A percentile compares a stretch with the other conserved stretches of the same genome.
These are phyloP conservation scores for Grallaria varia DNA, from an alignment of 2,113 vertebrate species.

Conservation along the genomic window DNA sequence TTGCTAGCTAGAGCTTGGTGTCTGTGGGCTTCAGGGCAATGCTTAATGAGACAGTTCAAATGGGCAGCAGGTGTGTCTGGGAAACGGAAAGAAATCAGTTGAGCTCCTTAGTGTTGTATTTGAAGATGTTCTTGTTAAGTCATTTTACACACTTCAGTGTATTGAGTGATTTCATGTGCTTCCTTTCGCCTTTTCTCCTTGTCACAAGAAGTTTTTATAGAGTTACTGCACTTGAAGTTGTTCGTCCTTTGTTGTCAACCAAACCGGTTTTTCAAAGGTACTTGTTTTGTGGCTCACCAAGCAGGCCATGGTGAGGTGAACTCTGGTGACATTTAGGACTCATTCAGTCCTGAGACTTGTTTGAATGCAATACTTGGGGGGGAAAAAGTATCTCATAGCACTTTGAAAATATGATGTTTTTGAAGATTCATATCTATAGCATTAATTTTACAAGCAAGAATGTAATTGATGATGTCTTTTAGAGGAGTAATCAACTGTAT, in stretches of 20 bases:
- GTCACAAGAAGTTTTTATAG: neutral
- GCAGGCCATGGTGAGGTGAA: neutral
- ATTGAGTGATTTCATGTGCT: neutral
- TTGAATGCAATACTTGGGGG: neutral
- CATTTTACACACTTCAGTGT: neutral
- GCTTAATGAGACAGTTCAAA: neutral
- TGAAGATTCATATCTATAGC: neutral
- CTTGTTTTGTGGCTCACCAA: neutral
- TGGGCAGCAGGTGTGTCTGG: conserved; percentile 3
- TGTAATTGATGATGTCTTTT: neutral
- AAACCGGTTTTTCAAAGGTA: neutral
- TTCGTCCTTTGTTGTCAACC: neutral
- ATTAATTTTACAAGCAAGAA: neutral
- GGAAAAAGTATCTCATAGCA: too few species aligned
- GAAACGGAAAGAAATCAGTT: neutral
- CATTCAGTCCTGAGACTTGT: neutral
- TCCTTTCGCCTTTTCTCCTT: neutral
- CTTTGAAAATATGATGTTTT: neutral
- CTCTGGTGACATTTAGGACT: neutral
- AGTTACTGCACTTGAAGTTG: neutral
- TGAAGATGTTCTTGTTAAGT: neutral
- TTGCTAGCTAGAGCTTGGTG: neutral
- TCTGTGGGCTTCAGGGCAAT: neutral
- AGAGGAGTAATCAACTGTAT: neutral
- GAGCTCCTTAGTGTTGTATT: neutral